Base-by-base conservation (phyloP, 23 tunicate species). In the Trididemnum clinides region DNA sequence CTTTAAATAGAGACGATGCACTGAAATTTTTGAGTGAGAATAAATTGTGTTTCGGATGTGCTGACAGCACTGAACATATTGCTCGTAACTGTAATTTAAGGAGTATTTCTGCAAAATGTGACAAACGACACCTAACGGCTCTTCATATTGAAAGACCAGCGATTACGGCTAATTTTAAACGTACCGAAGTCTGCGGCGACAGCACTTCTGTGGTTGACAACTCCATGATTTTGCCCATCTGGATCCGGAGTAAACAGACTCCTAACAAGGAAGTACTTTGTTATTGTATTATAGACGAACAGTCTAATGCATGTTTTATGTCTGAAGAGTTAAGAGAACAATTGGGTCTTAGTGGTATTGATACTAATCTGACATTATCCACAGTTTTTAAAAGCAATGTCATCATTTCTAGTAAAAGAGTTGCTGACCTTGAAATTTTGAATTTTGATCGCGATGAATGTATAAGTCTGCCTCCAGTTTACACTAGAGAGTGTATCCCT, bases 261-360 rank as follows among this genome's bases (percentile, higher is more conserved):
- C 57, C 80, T 19, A 28, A 6, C 5, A 73, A 73, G 22, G 80
- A 73, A 73, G 38, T 73, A 37, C 57, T 73, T 18, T 73, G 80
- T 23, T 73, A 73, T 28, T 37, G 57, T 19, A 73, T 73, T 38
- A 19, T 73, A 20, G 80, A 73, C 57, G 80, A 73, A 2, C 80
- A 38, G 28, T 73, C 57, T 28, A 73, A 73, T 22, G 57, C 57
- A 6, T 73, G 80, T 23, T 73, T 73, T 29, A 73, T 73, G 28
- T 36, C 57, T 15, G 31, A 73, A 7, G 57, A 73, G 33, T 39
- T 73, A 39, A 37, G 80, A 73, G 27, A 37, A 7, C 80, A 36
- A 38, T 73, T 73, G 31, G 80, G 33, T 2, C 4, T 19, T 19
- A 10, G 27, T 22, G 28, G 80, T 37, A 6, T 10, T 73, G 26